phyloP scores from a whole-genome alignment of 1,140 invertebrate genomes.

The Delia radicum region DNA sequence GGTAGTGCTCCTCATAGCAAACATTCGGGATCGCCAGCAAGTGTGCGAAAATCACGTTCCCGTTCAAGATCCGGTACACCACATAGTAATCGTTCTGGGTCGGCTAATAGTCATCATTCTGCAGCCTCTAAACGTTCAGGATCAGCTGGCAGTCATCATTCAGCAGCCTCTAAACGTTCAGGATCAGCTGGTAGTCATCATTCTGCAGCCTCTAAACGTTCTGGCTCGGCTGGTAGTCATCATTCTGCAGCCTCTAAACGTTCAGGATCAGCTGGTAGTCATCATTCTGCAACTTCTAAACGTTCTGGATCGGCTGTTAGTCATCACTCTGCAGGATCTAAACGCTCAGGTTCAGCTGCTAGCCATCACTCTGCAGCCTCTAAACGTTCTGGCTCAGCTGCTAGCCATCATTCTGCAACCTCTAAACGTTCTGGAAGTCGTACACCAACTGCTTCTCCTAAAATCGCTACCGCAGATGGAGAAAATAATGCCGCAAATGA shows the following conservation, averaged over 20 bases:
- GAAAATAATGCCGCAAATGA: slow-evolving; percentile 20
- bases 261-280: slow-evolving; percentile 25
- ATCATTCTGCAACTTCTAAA: slow-evolving; percentile 16
- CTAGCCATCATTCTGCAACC: slow-evolving; percentile 19
- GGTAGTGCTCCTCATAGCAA: slow-evolving; percentile 28
- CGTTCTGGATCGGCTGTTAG: slow-evolving; percentile 27
- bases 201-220: neutral
- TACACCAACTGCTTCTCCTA: neutral
- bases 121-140: slow-evolving; percentile 18
- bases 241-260: neutral
- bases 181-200: slow-evolving; percentile 18
- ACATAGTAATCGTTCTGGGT: slow-evolving; percentile 28
- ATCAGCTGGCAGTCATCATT: slow-evolving; percentile 30
- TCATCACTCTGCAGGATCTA: slow-evolving; percentile 21
- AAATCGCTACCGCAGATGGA: neutral
- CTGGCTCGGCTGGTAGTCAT: neutral
- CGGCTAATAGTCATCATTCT: slow-evolving; percentile 28
- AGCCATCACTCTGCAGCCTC: neutral
- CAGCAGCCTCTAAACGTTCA: neutral
- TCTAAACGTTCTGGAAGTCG: neutral
- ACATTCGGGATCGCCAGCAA: slow-evolving; percentile 34
- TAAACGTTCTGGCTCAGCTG: slow-evolving; percentile 20
- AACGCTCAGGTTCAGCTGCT: slow-evolving; percentile 24
- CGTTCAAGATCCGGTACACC: slow-evolving; percentile 30
- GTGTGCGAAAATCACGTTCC: slow-evolving; percentile 28